Evolutionary conservation across 2,113 vertebrate species (phyloP), one percentile per base, ranked within the genome.

Genomic region (Apteryx mantelli): DNA sequence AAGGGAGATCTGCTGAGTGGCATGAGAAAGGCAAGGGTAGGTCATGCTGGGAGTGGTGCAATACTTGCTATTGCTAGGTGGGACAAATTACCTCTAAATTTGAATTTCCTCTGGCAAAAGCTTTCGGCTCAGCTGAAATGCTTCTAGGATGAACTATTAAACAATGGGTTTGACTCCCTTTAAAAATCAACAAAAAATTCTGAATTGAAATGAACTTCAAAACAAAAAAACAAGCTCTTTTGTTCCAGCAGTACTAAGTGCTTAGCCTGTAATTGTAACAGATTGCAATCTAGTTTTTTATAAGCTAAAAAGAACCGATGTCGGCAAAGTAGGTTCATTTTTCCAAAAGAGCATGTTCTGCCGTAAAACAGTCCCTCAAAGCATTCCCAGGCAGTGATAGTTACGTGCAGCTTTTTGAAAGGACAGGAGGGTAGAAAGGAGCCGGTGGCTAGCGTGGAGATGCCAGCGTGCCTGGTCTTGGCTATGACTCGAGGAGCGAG

Each of bases 1-100:
- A 5, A 58, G 22, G 9, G 25, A 30, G 52, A 3, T 16, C n/a
- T 1, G 0, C 0, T 0, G n/a, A 42, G 21, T 0, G 2, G 58
- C 36, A 25, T 19, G 52, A 40, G 13, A 87, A 64, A 44, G 60
- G 46, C 18, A 18, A 70, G 17, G 55, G 9, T 12, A 28, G 8
- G 7, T 7, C 0, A 0, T 17, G 8, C 15, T 4, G n/a, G 71
- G 86, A 86, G 38, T 1, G 0, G 53, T 13, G 38, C 26, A 68
- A 30, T 48, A 36, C 16, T 5, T 69, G 42, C 34, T 48, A 38
- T 38, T 82, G 44, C 2, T 1, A 34, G 22, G 25, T 10, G 40
- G 71, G 63, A 26, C 28, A 48, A 93, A 69, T 34, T 53, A 69
- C 46, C 21, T 34, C 4, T 0, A 36, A 96, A 56, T 3, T 2